These are phyloP conservation scores for Scrobipalpa costella DNA, from an alignment of 2,888 invertebrate species.

Conservation along the genomic window DNA sequence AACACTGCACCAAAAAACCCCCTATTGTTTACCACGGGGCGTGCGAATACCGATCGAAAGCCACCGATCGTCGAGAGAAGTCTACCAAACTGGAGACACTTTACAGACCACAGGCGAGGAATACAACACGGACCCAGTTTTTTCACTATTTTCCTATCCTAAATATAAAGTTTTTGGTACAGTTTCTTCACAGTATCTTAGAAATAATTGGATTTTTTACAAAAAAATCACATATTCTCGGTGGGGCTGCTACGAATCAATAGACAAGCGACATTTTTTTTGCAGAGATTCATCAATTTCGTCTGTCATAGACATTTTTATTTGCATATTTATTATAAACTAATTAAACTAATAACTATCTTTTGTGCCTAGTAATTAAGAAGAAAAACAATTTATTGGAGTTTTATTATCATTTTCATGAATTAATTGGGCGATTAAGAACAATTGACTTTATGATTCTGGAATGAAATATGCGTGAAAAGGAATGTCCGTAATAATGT, in stretches of 20 bases:
- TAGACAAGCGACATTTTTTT: constrained; percentile 62
- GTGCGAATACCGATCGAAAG: constrained; percentile 68
- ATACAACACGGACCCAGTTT: constrained; percentile 23
- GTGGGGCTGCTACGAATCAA: constrained; percentile 77
- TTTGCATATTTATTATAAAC: neutral
- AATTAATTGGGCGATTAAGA: neutral
- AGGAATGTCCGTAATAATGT: neutral
- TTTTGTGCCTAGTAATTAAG: too few species aligned
- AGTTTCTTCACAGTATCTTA: constrained; percentile 52
- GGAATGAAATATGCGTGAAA: neutral
- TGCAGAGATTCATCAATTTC: constrained; percentile 27
- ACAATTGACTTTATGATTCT: neutral
- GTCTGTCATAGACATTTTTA: constrained; percentile 40
- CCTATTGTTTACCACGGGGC: constrained; percentile 62
- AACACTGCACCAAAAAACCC: constrained; percentile 39
- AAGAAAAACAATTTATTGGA: neutral
- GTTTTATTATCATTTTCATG: neutral
- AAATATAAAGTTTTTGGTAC: constrained; percentile 37
- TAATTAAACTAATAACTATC: too few species aligned
- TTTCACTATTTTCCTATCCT: constrained; percentile 28
- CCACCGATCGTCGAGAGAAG: constrained; percentile 52
- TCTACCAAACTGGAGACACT: constrained; percentile 41
- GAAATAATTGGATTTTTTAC: constrained; percentile 51
- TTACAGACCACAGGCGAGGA: neutral
- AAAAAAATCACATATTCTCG: constrained; percentile 63